phyloP scores from a whole-genome alignment of 2,888 invertebrate genomes.

The Philaethria dido region DNA sequence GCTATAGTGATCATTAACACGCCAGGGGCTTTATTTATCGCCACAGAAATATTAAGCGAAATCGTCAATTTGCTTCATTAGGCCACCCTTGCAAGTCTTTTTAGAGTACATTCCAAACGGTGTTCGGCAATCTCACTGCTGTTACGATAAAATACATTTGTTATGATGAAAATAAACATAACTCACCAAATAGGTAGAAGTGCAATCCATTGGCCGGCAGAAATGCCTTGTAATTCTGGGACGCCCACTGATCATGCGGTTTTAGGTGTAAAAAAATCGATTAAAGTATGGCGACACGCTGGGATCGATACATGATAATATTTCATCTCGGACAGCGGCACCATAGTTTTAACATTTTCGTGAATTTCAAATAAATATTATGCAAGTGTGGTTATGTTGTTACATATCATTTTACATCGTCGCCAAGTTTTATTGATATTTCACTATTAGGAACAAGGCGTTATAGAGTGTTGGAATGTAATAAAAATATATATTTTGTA shows the following conservation, averaged over 20 bases:
- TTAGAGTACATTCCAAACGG: conserved; percentile 62
- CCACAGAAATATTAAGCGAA: conserved; percentile 15
- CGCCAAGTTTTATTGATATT: conserved; percentile 56
- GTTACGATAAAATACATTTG: conserved; percentile 65
- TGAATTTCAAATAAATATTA: conserved; percentile 80
- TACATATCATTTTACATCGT: conserved; percentile 72
- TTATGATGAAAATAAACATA: conserved; percentile 79
- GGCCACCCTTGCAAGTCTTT: conserved; percentile 76
- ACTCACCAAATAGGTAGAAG: conserved; percentile 72
- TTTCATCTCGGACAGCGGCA: conserved; percentile 76
- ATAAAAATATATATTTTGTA: conserved; percentile 58
- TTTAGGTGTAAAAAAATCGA: conserved; percentile 84
- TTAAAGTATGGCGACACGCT: conserved; percentile 81
- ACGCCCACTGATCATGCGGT: conserved; percentile 79
- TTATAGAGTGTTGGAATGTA: conserved; percentile 56
- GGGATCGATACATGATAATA: conserved; percentile 81
- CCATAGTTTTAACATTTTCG: conserved; percentile 74
- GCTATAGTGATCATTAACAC: conserved; percentile 37
- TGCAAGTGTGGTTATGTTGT: conserved; percentile 67
- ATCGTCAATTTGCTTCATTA: conserved; percentile 42
- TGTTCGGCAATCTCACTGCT: conserved; percentile 60
- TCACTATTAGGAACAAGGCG: conserved; percentile 55
- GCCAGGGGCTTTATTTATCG: conserved; percentile 19
- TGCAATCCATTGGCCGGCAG: conserved; percentile 66
- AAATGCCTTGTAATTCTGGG: conserved; percentile 76